Percentiles rank a stretch among this genome's conserved stretches.
phyloP scores from a whole-genome alignment of 1,140 invertebrate genomes.

The Platorchestia sp. region DNA sequence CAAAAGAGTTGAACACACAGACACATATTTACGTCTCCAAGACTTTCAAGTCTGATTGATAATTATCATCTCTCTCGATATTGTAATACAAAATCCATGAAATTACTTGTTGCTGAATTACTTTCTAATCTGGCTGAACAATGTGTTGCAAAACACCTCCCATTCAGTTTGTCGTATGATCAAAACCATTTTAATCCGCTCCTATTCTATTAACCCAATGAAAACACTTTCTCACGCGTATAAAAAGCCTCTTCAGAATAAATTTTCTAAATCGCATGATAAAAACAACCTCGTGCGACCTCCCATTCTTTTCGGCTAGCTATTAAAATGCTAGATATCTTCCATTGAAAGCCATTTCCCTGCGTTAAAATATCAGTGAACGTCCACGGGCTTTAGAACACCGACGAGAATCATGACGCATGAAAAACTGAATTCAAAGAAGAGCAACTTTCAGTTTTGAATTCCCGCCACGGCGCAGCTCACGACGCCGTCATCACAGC shows the following conservation, averaged over 20 bases:
- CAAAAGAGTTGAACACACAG: not conserved
- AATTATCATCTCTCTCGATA: not conserved
- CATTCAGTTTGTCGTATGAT: not conserved
- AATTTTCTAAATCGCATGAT: not conserved
- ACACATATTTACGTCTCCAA: not conserved
- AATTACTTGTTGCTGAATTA: not conserved
- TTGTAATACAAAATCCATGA: not conserved
- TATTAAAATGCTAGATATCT: not conserved
- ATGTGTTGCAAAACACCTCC: not conserved
- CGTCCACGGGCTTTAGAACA: not conserved
- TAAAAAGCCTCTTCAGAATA: not conserved
- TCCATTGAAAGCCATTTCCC: not conserved
- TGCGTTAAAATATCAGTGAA: slow-evolving; percentile 21
- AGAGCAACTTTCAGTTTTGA: slow-evolving; percentile 21
- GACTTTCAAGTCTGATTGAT: not conserved
- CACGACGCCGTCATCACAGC: not conserved
- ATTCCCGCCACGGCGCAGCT: not conserved
- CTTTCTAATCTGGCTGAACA: not conserved
- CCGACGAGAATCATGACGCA: not conserved
- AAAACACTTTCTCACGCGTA: not conserved
- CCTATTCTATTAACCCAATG: not conserved
- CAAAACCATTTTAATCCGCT: not conserved
- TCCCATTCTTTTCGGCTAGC: not conserved
- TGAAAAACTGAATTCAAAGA: slow-evolving; percentile 22
- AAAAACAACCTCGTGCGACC: not conserved